These are phyloP conservation scores for Bostrychus sinensis DNA, from an alignment of 2,113 vertebrate species.

Conservation along the genomic window DNA sequence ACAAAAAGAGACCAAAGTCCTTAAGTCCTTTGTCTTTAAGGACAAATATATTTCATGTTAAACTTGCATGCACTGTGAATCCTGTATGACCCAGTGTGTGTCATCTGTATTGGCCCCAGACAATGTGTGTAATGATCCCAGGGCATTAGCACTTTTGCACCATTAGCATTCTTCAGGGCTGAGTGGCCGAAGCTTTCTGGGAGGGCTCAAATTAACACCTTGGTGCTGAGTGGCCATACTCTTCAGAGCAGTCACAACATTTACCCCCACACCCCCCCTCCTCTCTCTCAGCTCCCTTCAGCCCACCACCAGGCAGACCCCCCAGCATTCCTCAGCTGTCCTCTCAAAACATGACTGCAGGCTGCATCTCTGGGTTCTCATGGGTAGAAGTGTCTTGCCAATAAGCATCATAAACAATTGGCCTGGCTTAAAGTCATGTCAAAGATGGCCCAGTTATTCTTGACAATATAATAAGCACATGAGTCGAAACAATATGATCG, in stretches of 20 bases:
- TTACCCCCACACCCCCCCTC: neutral
- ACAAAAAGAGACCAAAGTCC: too few species aligned
- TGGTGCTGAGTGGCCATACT: slow-evolving; percentile 66
- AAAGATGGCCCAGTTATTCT: neutral
- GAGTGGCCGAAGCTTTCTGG: slow-evolving; percentile 41
- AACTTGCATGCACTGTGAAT: neutral
- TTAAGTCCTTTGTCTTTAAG: neutral
- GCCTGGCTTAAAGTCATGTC: neutral
- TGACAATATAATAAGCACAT: neutral
- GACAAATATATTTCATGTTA: neutral
- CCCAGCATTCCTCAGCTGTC: slow-evolving; percentile 67
- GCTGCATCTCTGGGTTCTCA: neutral
- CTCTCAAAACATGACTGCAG: slow-evolving; percentile 29
- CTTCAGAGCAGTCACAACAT: slow-evolving; percentile 60
- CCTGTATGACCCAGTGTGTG: slow-evolving; percentile 12
- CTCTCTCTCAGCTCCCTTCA: neutral
- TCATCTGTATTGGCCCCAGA: slow-evolving; percentile 22
- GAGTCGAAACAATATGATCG: neutral
- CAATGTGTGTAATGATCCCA: slow-evolving; percentile 51
- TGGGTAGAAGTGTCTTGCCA: neutral
- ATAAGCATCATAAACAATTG: neutral
- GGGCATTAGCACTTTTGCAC: slow-evolving; percentile 49
- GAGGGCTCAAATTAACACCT: slow-evolving; percentile 72
- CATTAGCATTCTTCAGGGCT: slow-evolving; percentile 66
- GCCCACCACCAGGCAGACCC: slow-evolving; percentile 24